These are phyloP conservation scores for Anoplius nigerrimus DNA, from an alignment of 2,888 invertebrate species.

Conservation along the genomic window DNA sequence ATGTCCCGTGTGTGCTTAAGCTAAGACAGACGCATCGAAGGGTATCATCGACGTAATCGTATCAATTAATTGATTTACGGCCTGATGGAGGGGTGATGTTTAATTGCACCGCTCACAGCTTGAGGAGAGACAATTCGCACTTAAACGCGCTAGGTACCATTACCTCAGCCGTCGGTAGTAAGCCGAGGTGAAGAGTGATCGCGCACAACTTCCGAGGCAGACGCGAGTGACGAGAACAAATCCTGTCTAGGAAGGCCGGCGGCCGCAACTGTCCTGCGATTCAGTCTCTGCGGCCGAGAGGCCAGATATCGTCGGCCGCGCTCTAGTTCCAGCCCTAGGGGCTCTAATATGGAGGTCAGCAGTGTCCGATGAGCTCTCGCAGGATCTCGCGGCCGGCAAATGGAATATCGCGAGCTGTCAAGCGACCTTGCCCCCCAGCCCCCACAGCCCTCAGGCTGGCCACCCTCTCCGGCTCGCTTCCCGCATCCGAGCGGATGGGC, in stretches of 20 bases:
- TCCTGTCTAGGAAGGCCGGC: slow-evolving; percentile 30
- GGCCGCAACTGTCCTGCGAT: slow-evolving; percentile 37
- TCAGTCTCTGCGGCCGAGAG: slow-evolving; percentile 25
- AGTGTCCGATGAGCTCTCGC: slow-evolving; percentile 56
- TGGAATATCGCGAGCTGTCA: slow-evolving; percentile 61
- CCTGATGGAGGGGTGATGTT: no score
- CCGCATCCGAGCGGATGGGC: slow-evolving; percentile 18
- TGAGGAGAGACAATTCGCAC: no score
- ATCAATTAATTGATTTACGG: no score
- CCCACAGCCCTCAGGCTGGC: slow-evolving; percentile 21
- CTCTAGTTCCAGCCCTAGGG: slow-evolving; percentile 30
- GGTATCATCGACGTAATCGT: no score
- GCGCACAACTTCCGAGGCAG: not conserved
- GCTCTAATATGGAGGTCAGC: slow-evolving; percentile 51
- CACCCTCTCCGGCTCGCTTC: slow-evolving; percentile 6
- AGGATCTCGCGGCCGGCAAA: slow-evolving; percentile 48
- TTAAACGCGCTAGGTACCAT: no score
- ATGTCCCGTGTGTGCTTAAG: no score
- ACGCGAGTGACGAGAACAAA: slow-evolving; percentile 26
- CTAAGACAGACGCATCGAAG: no score
- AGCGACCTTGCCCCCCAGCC: slow-evolving; percentile 33
- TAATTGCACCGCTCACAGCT: no score
- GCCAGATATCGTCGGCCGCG: slow-evolving; percentile 12
- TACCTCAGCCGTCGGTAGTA: no score
- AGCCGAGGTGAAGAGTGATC: no score